phyloP scores from a whole-genome alignment of 2,113 vertebrate species.

The Colaptes auratus region DNA sequence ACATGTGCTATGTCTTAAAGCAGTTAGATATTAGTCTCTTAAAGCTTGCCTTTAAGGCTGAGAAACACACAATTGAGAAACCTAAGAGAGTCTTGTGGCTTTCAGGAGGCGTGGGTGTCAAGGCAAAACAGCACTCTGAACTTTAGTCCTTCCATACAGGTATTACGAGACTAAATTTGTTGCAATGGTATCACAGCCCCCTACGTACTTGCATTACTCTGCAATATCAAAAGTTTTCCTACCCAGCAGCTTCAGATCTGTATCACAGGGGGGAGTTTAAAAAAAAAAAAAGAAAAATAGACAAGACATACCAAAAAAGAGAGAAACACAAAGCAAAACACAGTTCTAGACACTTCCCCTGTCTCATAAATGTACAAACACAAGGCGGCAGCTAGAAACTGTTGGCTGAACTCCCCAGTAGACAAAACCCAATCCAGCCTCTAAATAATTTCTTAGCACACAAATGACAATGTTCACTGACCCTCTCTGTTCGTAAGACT shows the following conservation, averaged over 20 bases:
- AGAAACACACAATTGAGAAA: background rate
- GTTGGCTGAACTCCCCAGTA: background rate
- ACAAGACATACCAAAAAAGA: too few relatives aligned
- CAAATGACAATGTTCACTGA: background rate
- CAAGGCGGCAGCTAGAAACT: background rate
- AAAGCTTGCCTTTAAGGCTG: background rate
- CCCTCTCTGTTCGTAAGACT: background rate
- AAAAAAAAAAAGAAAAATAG: background rate
- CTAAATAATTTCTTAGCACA: background rate
- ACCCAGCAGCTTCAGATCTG: background rate
- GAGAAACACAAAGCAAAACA: background rate
- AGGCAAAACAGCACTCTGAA: background rate
- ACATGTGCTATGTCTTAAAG: background rate
- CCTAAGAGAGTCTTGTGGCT: background rate
- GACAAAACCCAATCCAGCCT: background rate
- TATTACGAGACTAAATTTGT: background rate
- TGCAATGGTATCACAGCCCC: background rate
- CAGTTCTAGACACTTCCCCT: background rate
- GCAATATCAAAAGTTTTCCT: background rate
- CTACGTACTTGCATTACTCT: background rate
- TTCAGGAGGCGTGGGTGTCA: background rate
- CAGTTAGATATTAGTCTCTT: background rate
- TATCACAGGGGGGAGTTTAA: fast-evolving
- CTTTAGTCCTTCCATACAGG: background rate
- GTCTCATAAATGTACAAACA: background rate